phyloP scores from a whole-genome alignment of 2,888 invertebrate genomes.

The Microdon myrmicae region DNA sequence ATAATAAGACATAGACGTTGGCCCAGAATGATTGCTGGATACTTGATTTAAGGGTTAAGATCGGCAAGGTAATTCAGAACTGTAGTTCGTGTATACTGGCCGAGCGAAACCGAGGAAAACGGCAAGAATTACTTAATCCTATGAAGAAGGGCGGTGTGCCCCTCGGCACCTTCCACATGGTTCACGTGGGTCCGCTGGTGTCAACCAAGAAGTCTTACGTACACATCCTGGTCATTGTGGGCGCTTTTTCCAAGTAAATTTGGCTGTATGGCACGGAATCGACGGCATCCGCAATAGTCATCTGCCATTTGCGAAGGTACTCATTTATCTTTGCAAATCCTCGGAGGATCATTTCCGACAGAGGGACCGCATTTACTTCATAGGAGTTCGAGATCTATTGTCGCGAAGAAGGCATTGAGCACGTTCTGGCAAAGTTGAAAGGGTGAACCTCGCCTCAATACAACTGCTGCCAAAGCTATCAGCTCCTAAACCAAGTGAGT shows the following conservation, averaged over 20 bases:
- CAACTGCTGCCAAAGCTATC: too few species aligned
- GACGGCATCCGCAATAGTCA: slow-evolving; percentile 8
- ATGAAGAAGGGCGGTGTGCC: slow-evolving; percentile 5
- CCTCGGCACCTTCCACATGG: slow-evolving; percentile 5
- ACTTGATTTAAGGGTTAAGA: too few species aligned
- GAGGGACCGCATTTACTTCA: slow-evolving; percentile 13
- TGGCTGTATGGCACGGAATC: neutral
- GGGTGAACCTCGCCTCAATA: too few species aligned
- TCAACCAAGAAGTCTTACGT: slow-evolving; percentile 4
- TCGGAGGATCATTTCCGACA: slow-evolving; percentile 6
- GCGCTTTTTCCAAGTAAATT: slow-evolving; percentile 12
- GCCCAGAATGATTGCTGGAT: too few species aligned
- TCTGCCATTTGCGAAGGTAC: neutral
- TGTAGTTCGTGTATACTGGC: too few species aligned
- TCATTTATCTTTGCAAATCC: slow-evolving; percentile 4
- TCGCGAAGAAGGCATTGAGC: neutral
- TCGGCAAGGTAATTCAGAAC: too few species aligned
- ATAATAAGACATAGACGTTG: too few species aligned
- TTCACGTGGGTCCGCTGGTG: slow-evolving; percentile 5
- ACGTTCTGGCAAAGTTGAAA: neutral
- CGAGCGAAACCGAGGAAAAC: too few species aligned
- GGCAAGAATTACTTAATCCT: neutral
- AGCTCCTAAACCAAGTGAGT: too few species aligned
- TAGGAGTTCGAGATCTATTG: neutral
- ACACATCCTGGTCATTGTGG: slow-evolving; percentile 6